phyloP scores from a whole-genome alignment of 2,888 invertebrate species.

The Drosophila borealis region DNA sequence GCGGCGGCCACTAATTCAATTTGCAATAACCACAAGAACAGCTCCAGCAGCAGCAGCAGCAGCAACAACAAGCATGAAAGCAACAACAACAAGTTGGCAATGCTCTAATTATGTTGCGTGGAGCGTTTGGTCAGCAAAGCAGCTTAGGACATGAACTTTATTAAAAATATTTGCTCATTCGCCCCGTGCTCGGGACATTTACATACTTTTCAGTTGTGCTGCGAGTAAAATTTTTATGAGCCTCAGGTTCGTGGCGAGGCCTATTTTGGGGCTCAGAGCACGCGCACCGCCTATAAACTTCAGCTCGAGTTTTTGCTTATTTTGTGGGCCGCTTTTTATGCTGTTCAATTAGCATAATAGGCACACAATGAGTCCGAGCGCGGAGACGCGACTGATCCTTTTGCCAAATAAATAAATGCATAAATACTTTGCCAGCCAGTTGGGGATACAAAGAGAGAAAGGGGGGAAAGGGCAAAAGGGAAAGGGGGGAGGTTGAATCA shows the following conservation, averaged over 20 bases:
- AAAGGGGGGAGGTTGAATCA: constrained; percentile 1
- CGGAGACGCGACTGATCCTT: constrained; percentile 72
- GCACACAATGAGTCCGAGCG: constrained; percentile 65
- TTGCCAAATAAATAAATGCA: constrained; percentile 79
- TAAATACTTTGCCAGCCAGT: constrained; percentile 62
- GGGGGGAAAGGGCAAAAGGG: too few relatives aligned
- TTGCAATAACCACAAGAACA: constrained; percentile 75
- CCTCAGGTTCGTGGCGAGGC: constrained; percentile 24
- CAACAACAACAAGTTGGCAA: constrained; percentile 26
- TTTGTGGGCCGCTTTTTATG: constrained; percentile 55
- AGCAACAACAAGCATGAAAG: constrained; percentile 11
- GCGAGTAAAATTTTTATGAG: constrained; percentile 73
- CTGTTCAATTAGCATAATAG: constrained; percentile 83
- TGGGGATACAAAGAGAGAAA: not conserved
- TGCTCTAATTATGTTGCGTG: constrained; percentile 73
- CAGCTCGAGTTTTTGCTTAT: constrained; percentile 33
- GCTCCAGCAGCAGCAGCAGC: constrained; percentile 10
- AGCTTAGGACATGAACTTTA: constrained; percentile 73
- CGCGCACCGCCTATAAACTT: constrained; percentile 75
- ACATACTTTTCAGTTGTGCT: constrained; percentile 62
- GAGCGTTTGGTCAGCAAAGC: constrained; percentile 69
- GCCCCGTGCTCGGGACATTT: constrained; percentile 53
- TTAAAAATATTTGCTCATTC: constrained; percentile 77
- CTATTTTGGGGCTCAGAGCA: constrained; percentile 65
- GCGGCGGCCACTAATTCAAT: constrained; percentile 75